Conservation (phyloP, 2,797 vertebrate genomes). For the Heteromormyrus szaboi region DNA sequence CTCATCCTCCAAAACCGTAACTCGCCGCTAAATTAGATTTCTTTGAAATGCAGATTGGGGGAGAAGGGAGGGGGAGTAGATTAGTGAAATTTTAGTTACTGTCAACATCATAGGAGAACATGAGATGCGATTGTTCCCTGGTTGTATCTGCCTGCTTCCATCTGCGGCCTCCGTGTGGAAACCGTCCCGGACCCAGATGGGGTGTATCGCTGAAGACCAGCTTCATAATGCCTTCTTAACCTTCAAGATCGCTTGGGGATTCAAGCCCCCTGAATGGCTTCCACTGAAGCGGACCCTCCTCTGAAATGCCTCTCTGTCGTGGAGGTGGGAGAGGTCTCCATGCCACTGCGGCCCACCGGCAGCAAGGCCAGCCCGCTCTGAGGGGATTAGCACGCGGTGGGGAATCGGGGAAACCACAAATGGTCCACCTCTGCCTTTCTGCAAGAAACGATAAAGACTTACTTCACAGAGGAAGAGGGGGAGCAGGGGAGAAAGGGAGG, state of each 20-base stretch:
- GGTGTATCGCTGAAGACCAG: slow-evolving; percentile 97
- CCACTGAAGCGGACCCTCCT: slow-evolving; percentile 89
- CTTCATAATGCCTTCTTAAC: slow-evolving; percentile 99
- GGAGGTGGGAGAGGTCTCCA: slow-evolving; percentile 51
- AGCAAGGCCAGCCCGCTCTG: slow-evolving; percentile 65
- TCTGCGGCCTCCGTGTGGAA: slow-evolving; percentile 99
- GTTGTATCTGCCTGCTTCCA: slow-evolving; percentile 98
- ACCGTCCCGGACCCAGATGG: slow-evolving; percentile 99
- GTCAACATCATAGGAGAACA: slow-evolving; percentile 99
- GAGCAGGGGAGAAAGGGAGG: neutral
- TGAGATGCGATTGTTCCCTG: slow-evolving; percentile 96
- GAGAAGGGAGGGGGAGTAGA: slow-evolving; percentile 87
- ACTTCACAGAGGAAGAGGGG: neutral
- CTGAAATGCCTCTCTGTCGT: slow-evolving; percentile 99
- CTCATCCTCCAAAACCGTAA: slow-evolving; percentile 76
- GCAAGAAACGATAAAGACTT: neutral
- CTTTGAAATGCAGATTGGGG: slow-evolving; percentile 99
- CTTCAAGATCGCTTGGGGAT: slow-evolving; percentile 99
- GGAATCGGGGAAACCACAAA: neutral
- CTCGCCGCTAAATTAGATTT: slow-evolving; percentile 99
- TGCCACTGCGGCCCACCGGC: neutral
- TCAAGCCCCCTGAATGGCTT: slow-evolving; percentile 83
- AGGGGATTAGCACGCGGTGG: neutral
- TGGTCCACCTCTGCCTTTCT: neutral
- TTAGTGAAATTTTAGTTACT: slow-evolving; percentile 99